Percentiles rank a stretch among this genome's conserved stretches.
phyloP scores from a whole-genome alignment of 2,113 vertebrate genomes.

The Cavia porcellus region DNA sequence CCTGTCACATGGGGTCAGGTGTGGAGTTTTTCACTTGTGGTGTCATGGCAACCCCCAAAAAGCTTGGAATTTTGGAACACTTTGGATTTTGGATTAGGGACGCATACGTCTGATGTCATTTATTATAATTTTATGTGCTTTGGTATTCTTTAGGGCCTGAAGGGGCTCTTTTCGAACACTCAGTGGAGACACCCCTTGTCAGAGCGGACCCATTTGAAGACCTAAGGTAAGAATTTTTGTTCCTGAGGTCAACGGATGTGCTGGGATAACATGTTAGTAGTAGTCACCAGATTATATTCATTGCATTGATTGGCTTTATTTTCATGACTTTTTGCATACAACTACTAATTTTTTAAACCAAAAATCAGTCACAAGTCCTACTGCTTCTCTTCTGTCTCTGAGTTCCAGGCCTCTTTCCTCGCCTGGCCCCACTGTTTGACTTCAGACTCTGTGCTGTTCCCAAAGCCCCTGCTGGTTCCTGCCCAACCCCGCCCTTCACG shows the following conservation, averaged over 20 bases:
- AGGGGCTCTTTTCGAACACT: conserved; percentile 97
- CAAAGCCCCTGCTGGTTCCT: neutral
- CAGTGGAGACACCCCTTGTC: conserved; percentile 94
- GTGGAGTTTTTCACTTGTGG: neutral
- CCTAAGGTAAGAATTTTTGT: conserved; percentile 90
- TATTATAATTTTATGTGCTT: conserved; percentile 13
- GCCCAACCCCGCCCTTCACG: neutral
- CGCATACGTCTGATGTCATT: neutral
- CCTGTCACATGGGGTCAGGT: neutral
- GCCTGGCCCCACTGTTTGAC: neutral
- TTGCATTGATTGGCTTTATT: neutral
- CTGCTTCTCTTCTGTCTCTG: neutral
- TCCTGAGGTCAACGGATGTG: neutral
- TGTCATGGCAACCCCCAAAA: neutral
- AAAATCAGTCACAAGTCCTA: neutral
- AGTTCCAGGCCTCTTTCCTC: fast-evolving
- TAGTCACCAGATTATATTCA: neutral
- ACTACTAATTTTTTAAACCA: neutral
- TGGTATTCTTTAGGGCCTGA: conserved; percentile 91
- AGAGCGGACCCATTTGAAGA: conserved; percentile 93
- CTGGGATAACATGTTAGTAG: neutral
- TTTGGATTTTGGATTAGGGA: neutral
- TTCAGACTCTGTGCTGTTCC: neutral
- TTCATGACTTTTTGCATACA: neutral
- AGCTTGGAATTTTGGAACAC: neutral